Base-by-base conservation (phyloP, 2,888 invertebrate genomes). In the Cantharis flavilabris region DNA sequence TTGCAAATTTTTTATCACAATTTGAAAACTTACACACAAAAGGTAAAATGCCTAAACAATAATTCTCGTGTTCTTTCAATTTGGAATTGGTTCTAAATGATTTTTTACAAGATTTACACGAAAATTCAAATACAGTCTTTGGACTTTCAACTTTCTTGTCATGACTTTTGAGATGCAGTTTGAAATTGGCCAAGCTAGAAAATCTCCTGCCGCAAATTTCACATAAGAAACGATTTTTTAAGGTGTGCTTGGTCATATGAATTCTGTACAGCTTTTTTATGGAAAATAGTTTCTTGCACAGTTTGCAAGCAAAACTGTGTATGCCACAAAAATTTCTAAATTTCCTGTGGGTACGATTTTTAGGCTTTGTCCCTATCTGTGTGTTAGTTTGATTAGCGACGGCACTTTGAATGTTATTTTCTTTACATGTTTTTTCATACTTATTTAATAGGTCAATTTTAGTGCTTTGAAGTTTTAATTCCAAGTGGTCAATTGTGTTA, bases 401-500 rank as follows among this genome's bases (percentile, higher is more conserved):
- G 5, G 30, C 65, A n/a, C 26, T 67, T 67, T 16, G 65, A 16
- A 81, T 18, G 18, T 81, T 80, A 70, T 85, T 84, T 28, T 81
- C 80, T 62, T 74, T 73, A 67, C 84, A 85, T 13, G 84, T 85
- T 75, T 82, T 83, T 78, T 84, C 81, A 80, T 83, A 87, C 76
- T 87, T 88, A 11, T 78, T 79, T n/a, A 82, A 70, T 70, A 88
- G 80, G 77, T 88, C 86, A n/a, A 75, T 73, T 76, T 85, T 86
- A 67, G 85, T 84, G 75, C 80, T 84, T 18, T 85, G 83, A 26
- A 89, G 76, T 80, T 88, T 87, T 9, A 86, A 72, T 81, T 89
- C 87, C 65, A 89, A 84, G 78, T 88, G 86, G 83, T 89, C 89
- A 11, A 88, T 86, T 3, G 87, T 86, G 76, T 89, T 89, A 13